Evolutionary conservation across 1,140 invertebrate genomes (phyloP).

Genomic region (Argopecten irradians): DNA sequence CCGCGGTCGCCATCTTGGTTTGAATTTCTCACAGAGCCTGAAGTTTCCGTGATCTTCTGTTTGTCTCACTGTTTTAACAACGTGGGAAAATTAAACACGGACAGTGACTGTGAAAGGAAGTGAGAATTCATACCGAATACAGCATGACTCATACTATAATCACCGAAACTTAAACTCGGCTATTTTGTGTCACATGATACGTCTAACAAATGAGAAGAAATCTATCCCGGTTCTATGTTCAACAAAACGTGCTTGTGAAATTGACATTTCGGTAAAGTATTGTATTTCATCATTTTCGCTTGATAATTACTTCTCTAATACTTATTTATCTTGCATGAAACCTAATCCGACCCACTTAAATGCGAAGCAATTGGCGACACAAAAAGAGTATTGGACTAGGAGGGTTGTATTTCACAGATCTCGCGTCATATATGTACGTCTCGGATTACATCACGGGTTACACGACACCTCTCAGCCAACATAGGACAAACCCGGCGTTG

Average conservation of each 20-base stretch:
- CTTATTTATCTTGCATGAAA: constrained; percentile 23
- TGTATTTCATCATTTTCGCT: constrained; percentile 16
- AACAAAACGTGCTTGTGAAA: constrained; percentile 21
- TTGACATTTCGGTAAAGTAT: constrained; percentile 18
- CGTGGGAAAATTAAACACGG: constrained; percentile 15
- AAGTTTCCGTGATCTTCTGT: not conserved
- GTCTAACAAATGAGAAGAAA: not conserved
- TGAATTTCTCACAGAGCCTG: not conserved
- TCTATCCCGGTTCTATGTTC: not conserved
- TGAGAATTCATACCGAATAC: constrained; percentile 10
- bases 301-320: constrained; percentile 4
- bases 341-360: constrained; percentile 4
- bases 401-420: not conserved
- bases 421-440: not conserved
- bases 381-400: constrained; percentile 22
- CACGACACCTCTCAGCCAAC: not conserved
- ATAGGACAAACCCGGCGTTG: not conserved
- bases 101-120: not conserved
- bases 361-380: constrained; percentile 14
- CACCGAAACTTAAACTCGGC: not conserved
- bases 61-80: constrained; percentile 4
- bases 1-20: not conserved
- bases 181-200: not conserved
- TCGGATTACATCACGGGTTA: not conserved
- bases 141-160: constrained; percentile 8